A percentile compares a stretch with the other conserved stretches of the same genome.
phyloP scores from a whole-genome alignment of 1,140 invertebrate species.

The Ostrea denselamellosa region DNA sequence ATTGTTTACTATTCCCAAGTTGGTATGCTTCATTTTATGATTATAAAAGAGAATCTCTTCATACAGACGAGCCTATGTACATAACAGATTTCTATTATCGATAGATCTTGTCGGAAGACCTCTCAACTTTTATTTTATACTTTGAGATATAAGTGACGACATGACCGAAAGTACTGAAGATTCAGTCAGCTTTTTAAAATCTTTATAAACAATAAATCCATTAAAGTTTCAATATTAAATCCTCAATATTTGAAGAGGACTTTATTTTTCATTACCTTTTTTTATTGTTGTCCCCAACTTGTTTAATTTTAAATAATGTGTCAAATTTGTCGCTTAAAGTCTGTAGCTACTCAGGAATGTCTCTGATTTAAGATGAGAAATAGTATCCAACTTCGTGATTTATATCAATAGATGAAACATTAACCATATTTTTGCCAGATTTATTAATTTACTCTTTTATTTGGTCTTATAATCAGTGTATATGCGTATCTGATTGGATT shows the following conservation, averaged over 20 bases:
- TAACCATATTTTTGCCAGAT: background rate
- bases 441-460: background rate
- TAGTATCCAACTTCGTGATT: background rate
- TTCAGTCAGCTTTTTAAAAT: background rate
- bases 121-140: background rate
- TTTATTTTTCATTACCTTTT: conserved; percentile 16
- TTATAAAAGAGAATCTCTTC: background rate
- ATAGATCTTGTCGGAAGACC: background rate
- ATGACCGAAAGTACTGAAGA: background rate
- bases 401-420: background rate
- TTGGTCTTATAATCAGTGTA: background rate
- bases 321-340: background rate
- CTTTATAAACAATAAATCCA: conserved; percentile 25
- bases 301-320: conserved; percentile 12
- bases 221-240: conserved; percentile 24
- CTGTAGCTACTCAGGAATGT: background rate
- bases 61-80: background rate
- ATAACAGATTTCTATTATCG: background rate
- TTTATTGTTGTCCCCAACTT: background rate
- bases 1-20: background rate
- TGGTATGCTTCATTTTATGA: background rate
- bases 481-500: background rate
- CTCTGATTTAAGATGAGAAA: background rate
- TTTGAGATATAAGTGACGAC: background rate
- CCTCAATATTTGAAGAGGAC: background rate